Conservation (phyloP, 1,140 invertebrate genomes). For the Drosophila chauvacae region DNA sequence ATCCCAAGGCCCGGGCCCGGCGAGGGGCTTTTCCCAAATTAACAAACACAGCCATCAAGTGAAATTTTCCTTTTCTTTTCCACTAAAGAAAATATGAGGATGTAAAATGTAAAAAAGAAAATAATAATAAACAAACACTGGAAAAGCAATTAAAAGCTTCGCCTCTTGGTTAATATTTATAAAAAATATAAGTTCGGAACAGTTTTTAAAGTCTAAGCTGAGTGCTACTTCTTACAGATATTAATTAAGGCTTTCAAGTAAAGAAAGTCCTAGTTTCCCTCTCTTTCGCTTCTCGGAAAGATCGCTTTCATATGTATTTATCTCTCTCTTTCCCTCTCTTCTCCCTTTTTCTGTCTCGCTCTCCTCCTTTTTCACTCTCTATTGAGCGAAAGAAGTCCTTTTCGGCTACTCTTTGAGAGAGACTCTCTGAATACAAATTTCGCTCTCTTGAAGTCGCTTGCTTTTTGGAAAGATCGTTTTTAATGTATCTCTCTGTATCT, state of each 20-base stretch:
- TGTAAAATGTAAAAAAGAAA: slow-evolving; percentile 18
- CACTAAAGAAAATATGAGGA: slow-evolving; percentile 48
- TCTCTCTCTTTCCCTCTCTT: too few relatives aligned
- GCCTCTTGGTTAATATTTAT: not conserved
- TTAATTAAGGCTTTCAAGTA: not conserved
- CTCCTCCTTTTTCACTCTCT: too few relatives aligned
- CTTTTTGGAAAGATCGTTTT: too few relatives aligned
- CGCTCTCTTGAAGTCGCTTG: too few relatives aligned
- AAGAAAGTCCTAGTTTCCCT: not conserved
- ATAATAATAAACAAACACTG: slow-evolving; percentile 11
- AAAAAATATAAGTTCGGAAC: not conserved
- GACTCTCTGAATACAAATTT: too few relatives aligned
- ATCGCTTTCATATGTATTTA: too few relatives aligned
- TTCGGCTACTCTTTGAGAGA: too few relatives aligned
- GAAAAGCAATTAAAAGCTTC: not conserved
- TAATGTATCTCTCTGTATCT: too few relatives aligned
- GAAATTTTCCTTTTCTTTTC: slow-evolving; percentile 24
- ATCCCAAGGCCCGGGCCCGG: slow-evolving; percentile 14
- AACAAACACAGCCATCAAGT: slow-evolving; percentile 78
- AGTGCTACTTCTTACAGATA: too few relatives aligned
- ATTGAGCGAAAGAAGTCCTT: too few relatives aligned
- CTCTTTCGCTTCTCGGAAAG: too few relatives aligned
- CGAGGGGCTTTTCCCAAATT: slow-evolving; percentile 63
- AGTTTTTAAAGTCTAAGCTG: not conserved
- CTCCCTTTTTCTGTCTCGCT: too few relatives aligned